A percentile compares a stretch with the other conserved stretches of the same genome.
Evolutionary conservation across 2,888 invertebrate genomes (phyloP).

Genomic region (Limnephilus marmoratus): DNA sequence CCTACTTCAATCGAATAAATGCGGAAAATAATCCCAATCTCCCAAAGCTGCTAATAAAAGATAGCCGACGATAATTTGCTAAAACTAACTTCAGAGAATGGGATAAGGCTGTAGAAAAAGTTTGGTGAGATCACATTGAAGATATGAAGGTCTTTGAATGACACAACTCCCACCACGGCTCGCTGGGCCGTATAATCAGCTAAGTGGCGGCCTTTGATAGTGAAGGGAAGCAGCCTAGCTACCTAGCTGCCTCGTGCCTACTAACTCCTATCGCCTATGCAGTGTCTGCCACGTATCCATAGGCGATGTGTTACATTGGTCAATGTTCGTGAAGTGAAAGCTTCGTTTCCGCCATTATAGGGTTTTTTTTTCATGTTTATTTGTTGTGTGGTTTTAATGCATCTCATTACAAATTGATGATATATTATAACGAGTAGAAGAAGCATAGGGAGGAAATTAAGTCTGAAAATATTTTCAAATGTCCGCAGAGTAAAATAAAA

Average conservation of each 20-base stretch:
- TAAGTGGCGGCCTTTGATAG: constrained; percentile 55
- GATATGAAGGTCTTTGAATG: constrained; percentile 44
- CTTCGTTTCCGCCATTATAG: not conserved
- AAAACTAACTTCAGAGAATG: not conserved
- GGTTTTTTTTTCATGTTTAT: not conserved
- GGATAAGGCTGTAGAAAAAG: not conserved
- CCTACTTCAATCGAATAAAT: not conserved
- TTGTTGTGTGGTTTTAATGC: not conserved
- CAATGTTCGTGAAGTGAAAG: not conserved
- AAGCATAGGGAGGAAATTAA: no score
- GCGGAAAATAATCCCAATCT: not conserved
- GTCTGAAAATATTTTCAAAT: no score
- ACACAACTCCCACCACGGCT: constrained; percentile 56
- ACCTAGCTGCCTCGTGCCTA: not conserved
- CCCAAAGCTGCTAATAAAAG: not conserved
- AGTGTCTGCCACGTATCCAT: not conserved
- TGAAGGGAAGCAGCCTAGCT: not conserved
- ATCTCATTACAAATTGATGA: not conserved
- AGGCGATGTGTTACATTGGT: not conserved
- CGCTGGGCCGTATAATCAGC: constrained; percentile 60
- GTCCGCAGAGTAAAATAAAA: no score
- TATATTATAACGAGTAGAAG: not conserved
- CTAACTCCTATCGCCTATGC: no score
- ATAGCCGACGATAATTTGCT: not conserved
- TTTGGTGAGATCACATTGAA: constrained; percentile 3